Base-by-base conservation (phyloP, 2,113 vertebrate species). In the Ceyx cyanopectus region DNA sequence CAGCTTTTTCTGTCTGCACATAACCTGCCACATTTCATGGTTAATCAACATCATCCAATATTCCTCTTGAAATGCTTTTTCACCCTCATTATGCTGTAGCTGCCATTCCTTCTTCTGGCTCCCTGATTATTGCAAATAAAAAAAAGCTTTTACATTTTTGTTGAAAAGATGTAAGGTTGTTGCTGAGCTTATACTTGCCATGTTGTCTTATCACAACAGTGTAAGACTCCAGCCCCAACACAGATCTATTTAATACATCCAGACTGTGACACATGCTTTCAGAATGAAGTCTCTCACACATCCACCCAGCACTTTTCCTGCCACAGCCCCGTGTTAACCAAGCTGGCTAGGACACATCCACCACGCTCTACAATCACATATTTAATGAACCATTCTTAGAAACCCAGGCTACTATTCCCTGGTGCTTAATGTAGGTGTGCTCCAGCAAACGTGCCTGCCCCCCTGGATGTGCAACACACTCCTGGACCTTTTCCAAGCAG, bases 191-290 rank as follows among this genome's bases (percentile, higher is more conserved):
- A 89, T 79, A 50, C 78, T 89, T 89, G 91, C 89, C 91, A 81
- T 84, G 89, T 77, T 85, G 56, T 70, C 81, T 87, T 56, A 89
- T 81, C 91, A 92, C 87, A 87, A 89, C 91, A 95, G 79, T 1
- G n/a, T 41, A 72, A 83, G 81, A 20, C 89, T 92, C 32, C 85
- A 96, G 90, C 73, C 88, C 66, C 87, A 96, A 68, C 92, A 94
- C 73, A 86, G 85, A 95, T 88, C 53, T 83, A 87, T 95, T 92
- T 95, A 83, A 92, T 94, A 54, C 92, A 62, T 8, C 79, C 92
- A 94, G 90, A 85, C 22, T 73, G 79, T 54, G 75, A 74, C 75
- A 87, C 63, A 48, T 81, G 30, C 43, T 20, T 82, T 50, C 77
- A 58, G 62, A 46, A 77, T 56, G 86, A 58, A 93, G 56, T 27